These are phyloP conservation scores for Epinephelus fuscoguttatus DNA, from an alignment of 2,113 vertebrate species.

Conservation along the genomic window DNA sequence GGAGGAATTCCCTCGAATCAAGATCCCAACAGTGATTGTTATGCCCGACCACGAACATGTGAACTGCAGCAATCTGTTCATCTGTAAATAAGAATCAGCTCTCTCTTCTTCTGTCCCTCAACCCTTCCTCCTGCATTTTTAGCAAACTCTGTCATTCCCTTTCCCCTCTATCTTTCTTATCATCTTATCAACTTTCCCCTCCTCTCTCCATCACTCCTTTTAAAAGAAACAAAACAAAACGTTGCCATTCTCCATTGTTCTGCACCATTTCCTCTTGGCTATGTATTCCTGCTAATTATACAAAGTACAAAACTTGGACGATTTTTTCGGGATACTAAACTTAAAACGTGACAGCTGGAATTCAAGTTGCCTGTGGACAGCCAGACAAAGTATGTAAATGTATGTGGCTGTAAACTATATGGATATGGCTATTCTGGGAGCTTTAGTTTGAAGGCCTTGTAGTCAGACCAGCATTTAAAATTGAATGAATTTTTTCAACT, in stretches of 20 bases:
- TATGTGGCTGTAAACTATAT: neutral
- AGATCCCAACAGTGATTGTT: slow-evolving; percentile 33
- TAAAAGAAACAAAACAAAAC: neutral
- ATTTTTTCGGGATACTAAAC: slow-evolving; percentile 57
- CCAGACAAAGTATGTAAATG: slow-evolving; percentile 14
- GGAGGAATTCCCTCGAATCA: slow-evolving; percentile 42
- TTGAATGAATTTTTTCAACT: neutral
- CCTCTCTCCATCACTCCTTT: neutral
- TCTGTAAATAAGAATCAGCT: slow-evolving; percentile 33
- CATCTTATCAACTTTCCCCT: neutral
- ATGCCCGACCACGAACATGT: slow-evolving; percentile 31
- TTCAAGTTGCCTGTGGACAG: neutral
- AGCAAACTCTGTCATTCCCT: neutral
- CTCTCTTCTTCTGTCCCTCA: slow-evolving; percentile 10
- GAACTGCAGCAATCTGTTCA: slow-evolving; percentile 56
- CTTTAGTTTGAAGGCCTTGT: neutral
- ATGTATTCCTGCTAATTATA: slow-evolving; percentile 59
- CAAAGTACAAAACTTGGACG: slow-evolving; percentile 24
- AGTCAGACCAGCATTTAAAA: neutral
- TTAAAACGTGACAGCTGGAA: slow-evolving; percentile 41
- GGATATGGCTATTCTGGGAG: no score
- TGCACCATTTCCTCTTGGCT: slow-evolving; percentile 49
- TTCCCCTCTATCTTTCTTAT: neutral
- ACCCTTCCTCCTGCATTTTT: neutral
- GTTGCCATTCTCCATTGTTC: neutral